Percentiles rank a stretch among this genome's conserved stretches.
Conservation (phyloP, 2,888 invertebrate species). For the Ischnura elegans region DNA sequence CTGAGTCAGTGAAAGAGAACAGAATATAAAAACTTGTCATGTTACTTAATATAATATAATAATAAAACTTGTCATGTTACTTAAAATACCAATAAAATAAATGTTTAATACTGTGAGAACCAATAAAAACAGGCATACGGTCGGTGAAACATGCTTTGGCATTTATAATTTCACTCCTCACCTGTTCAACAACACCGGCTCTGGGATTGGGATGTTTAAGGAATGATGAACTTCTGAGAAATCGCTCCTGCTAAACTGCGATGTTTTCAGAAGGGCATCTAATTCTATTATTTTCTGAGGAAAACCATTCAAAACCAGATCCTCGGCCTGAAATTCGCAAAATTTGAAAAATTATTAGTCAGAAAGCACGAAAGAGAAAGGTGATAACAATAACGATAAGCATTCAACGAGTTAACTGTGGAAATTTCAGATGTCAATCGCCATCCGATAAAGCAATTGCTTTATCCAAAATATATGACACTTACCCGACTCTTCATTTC, state of each 20-base stretch:
- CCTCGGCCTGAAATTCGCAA: conserved; percentile 83
- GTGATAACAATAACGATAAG: too few relatives aligned
- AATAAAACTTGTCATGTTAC: too few relatives aligned
- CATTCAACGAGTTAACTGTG: too few relatives aligned
- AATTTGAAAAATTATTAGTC: neutral
- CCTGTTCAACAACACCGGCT: conserved; percentile 84
- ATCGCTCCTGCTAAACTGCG: conserved; percentile 89
- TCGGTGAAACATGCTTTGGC: too few relatives aligned
- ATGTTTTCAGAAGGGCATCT: conserved; percentile 91
- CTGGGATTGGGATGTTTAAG: conserved; percentile 94
- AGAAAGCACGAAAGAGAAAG: neutral
- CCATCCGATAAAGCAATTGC: neutral
- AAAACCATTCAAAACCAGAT: conserved; percentile 92
- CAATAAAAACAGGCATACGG: neutral
- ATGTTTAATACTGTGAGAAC: too few relatives aligned
- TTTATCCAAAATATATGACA: too few relatives aligned
- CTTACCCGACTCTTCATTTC: conserved; percentile 88
- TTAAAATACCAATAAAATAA: too few relatives aligned
- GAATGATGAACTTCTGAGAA: conserved; percentile 89
- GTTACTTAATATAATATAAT: too few relatives aligned
- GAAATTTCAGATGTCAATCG: too few relatives aligned
- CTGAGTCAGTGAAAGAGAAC: too few relatives aligned
- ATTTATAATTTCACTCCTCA: conserved; percentile 73
- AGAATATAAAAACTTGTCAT: too few relatives aligned
- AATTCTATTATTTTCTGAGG: conserved; percentile 95